phyloP scores from a whole-genome alignment of 2,888 invertebrate genomes.

The Entomobrya multifasciata region DNA sequence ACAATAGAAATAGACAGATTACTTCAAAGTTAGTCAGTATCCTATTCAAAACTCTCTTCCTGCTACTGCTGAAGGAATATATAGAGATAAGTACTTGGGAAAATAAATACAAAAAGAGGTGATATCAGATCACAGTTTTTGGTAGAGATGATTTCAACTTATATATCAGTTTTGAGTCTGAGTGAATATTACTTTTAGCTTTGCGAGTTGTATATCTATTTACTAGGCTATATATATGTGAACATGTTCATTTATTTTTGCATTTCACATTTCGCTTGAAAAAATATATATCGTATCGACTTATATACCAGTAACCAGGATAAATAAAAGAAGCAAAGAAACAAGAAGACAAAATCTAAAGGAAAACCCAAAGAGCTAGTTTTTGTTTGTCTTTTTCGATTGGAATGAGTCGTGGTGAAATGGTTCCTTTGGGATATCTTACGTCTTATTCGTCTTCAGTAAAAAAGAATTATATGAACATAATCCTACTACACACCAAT shows the following conservation, averaged over 20 bases:
- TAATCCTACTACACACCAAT: background rate
- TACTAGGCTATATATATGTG: background rate
- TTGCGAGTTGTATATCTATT: background rate
- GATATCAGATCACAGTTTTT: background rate
- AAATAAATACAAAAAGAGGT: no score
- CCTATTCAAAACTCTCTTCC: background rate
- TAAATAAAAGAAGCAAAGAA: conserved; percentile 20
- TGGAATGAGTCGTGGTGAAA: conserved; percentile 68
- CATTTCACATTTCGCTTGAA: no score
- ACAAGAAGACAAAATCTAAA: conserved; percentile 33
- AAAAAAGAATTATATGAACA: background rate
- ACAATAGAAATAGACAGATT: conserved; percentile 49
- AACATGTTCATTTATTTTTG: background rate
- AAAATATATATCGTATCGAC: background rate
- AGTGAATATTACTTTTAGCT: background rate
- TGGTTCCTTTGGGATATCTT: conserved; percentile 73
- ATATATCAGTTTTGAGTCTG: no score
- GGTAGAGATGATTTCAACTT: background rate
- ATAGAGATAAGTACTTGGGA: background rate
- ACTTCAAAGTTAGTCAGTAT: conserved; percentile 26
- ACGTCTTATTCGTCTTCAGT: conserved; percentile 37
- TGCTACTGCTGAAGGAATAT: background rate
- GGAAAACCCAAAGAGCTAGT: conserved; percentile 60
- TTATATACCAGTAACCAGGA: background rate
- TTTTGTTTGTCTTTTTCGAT: conserved; percentile 76